Evolutionary conservation across 2,113 vertebrate genomes (phyloP).

Genomic region (Pangasianodon gigas): DNA sequence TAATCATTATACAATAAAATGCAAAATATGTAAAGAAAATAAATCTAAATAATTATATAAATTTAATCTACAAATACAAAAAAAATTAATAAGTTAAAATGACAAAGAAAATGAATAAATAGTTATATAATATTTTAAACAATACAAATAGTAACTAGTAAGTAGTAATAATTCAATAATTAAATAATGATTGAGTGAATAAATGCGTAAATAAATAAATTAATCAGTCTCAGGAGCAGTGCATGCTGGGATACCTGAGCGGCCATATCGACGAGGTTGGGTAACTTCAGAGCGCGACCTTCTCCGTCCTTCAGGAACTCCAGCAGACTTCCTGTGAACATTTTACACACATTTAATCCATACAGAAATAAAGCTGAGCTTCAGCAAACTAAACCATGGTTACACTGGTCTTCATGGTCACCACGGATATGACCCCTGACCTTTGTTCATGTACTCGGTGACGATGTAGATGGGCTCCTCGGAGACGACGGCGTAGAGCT

Average conservation of each 20-base stretch:
- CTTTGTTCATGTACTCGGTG: constrained; percentile 98
- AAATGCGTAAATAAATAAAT: neutral
- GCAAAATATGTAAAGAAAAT: neutral
- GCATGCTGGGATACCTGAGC: constrained; percentile 80
- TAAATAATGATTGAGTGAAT: neutral
- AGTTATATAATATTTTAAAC: neutral
- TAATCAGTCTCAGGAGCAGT: neutral
- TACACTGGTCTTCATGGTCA: neutral
- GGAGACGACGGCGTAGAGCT: constrained; percentile 95
- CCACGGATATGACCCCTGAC: constrained; percentile 64
- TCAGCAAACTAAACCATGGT: neutral
- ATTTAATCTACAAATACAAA: too few species aligned
- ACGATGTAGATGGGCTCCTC: constrained; percentile 98
- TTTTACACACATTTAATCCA: constrained; percentile 12
- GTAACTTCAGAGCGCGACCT: constrained; percentile 88
- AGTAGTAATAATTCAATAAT: neutral
- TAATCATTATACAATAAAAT: neutral
- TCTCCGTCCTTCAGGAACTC: constrained; percentile 93
- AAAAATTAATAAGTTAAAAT: too few species aligned
- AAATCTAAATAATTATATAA: neutral
- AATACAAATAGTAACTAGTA: neutral
- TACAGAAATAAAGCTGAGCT: neutral
- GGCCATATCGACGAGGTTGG: constrained; percentile 96
- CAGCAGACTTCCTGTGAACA: constrained; percentile 86
- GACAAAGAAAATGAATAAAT: neutral